Percentiles rank a stretch among this genome's conserved stretches.
Evolutionary conservation across 2,113 vertebrate species (phyloP).

Genomic region (Rattus rattus): DNA sequence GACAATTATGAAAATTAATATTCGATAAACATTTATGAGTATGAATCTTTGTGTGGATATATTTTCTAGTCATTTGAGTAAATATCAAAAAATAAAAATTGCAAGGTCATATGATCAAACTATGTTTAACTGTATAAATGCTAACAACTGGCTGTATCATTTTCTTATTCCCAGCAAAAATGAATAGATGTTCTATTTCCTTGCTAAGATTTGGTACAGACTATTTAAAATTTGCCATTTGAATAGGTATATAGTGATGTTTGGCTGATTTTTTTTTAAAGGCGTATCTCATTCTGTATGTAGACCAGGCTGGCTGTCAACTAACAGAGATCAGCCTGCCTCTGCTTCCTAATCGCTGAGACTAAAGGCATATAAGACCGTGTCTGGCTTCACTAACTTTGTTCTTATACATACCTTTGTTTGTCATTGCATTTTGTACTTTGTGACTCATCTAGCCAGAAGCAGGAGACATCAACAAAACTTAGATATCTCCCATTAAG

Average conservation of each 20-base stretch:
- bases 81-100: constrained; percentile 2
- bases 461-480: background rate
- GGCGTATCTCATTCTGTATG: background rate
- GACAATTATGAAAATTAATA: background rate
- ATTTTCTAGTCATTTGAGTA: constrained; percentile 24
- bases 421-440: background rate
- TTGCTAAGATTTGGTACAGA: constrained; percentile 10
- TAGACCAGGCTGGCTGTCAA: background rate
- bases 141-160: background rate
- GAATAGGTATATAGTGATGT: background rate
- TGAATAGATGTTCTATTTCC: background rate
- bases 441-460: background rate
- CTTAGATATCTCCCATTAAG: background rate
- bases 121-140: constrained; percentile 39
- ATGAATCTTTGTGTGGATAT: background rate
- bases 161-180: background rate
- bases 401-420: background rate
- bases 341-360: background rate
- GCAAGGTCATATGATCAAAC: background rate
- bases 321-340: background rate
- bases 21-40: background rate
- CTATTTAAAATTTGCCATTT: background rate
- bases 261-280: background rate
- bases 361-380: background rate
- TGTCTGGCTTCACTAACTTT: background rate